Conservation (phyloP, 2,888 invertebrate genomes). For the Graphium colonna region DNA sequence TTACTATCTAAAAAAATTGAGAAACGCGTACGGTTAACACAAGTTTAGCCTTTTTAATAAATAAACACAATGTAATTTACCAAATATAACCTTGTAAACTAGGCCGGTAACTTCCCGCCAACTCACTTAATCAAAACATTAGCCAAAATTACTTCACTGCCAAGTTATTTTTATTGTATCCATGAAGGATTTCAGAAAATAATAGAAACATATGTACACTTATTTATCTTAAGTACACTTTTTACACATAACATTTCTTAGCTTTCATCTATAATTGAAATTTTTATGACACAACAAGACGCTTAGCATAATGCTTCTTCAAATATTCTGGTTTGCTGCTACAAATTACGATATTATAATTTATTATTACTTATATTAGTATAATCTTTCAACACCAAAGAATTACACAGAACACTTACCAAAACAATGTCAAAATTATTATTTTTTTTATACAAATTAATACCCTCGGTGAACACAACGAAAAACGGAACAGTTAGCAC, state of each 20-base stretch:
- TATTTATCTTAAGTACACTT: no score
- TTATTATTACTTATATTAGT: not conserved
- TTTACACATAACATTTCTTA: conserved; percentile 5
- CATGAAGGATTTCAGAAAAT: no score
- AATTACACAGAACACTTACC: conserved; percentile 55
- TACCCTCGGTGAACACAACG: conserved; percentile 52
- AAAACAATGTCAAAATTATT: conserved; percentile 57
- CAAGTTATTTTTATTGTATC: no score
- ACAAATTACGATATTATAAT: conserved; percentile 5
- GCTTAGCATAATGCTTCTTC: conserved; percentile 14
- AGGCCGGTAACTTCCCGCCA: conserved; percentile 42
- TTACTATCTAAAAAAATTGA: conserved; percentile 7
- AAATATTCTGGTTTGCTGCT: conserved; percentile 1
- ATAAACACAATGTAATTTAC: not conserved
- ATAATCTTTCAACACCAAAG: no score
- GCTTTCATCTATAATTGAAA: conserved; percentile 17
- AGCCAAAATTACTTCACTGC: not conserved
- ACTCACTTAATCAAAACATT: conserved; percentile 27
- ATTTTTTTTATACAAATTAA: conserved; percentile 53
- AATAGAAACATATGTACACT: not conserved
- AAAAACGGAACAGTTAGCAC: conserved; percentile 66
- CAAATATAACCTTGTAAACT: conserved; percentile 31
- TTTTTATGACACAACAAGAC: conserved; percentile 16
- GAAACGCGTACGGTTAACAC: not conserved
- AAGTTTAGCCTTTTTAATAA: not conserved